Conservation (phyloP, 2,888 invertebrate species). For the Lithodes maja region DNA sequence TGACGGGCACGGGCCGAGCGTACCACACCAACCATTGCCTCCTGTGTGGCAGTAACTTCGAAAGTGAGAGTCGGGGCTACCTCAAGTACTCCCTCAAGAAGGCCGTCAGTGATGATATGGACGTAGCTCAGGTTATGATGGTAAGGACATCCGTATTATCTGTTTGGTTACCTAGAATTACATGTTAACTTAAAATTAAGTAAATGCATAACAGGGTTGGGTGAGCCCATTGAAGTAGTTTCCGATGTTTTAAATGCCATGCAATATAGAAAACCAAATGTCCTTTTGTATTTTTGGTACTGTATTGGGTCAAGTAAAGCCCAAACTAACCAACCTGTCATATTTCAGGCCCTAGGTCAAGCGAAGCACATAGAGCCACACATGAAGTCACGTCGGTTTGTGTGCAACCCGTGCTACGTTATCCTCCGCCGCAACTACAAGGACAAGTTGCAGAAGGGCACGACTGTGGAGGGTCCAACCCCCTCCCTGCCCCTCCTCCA, state of each 20-base stretch:
- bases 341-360: constrained; percentile 43
- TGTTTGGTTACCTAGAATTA: too few relatives aligned
- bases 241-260: too few relatives aligned
- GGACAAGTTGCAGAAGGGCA: constrained; percentile 48
- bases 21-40: constrained; percentile 64
- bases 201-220: too few relatives aligned
- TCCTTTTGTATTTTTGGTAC: too few relatives aligned
- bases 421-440: constrained; percentile 67
- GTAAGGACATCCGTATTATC: constrained; percentile 22
- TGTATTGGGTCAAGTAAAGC: too few relatives aligned
- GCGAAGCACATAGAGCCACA: constrained; percentile 46
- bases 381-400: constrained; percentile 58
- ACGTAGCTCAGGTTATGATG: constrained; percentile 62
- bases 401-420: constrained; percentile 64
- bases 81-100: constrained; percentile 60
- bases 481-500: not conserved
- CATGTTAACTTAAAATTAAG: too few relatives aligned
- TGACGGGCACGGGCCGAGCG: not conserved
- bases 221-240: too few relatives aligned
- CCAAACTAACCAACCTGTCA: not conserved
- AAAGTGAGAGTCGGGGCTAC: constrained; percentile 49
- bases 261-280: too few relatives aligned
- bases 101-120: constrained; percentile 59
- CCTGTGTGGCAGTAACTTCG: constrained; percentile 62
- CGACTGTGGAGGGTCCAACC: not conserved